phyloP scores from a whole-genome alignment of 2,888 invertebrate species.

The Acanthosepion pharaonis region DNA sequence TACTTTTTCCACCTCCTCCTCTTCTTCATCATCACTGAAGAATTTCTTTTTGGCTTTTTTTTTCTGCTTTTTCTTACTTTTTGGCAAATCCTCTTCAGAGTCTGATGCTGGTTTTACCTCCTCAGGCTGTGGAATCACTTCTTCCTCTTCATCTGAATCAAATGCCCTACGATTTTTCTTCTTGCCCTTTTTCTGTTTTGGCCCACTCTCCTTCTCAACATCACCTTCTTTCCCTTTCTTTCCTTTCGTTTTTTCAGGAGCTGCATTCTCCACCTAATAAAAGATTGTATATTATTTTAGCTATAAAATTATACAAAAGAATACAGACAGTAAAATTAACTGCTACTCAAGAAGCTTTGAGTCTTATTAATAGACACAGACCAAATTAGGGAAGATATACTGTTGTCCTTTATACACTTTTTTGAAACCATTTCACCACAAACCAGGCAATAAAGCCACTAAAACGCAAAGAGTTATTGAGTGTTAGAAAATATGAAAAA shows the following conservation, averaged over 20 bases:
- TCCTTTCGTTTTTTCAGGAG: background rate
- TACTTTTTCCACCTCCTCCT: background rate
- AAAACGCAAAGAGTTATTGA: too few relatives aligned
- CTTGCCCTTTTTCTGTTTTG: slow-evolving; percentile 10
- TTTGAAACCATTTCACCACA: too few relatives aligned
- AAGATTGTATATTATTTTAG: background rate
- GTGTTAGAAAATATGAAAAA: too few relatives aligned
- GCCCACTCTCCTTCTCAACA: background rate
- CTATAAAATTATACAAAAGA: background rate
- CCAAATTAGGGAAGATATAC: too few relatives aligned
- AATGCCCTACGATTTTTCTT: background rate
- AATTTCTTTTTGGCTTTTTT: background rate
- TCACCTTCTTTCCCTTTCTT: background rate
- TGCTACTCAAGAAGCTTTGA: too few relatives aligned
- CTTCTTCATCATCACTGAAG: slow-evolving; percentile 49
- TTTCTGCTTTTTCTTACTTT: slow-evolving; percentile 34
- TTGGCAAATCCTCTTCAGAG: slow-evolving; percentile 24
- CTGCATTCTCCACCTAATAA: slow-evolving; percentile 24
- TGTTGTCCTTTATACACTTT: too few relatives aligned
- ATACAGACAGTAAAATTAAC: background rate
- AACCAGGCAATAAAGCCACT: too few relatives aligned
- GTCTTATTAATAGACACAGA: too few relatives aligned
- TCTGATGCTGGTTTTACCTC: background rate
- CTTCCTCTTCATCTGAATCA: slow-evolving; percentile 35
- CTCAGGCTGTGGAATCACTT: background rate